Conservation (phyloP, 2,797 vertebrate genomes). For the Alcedo atthis region DNA sequence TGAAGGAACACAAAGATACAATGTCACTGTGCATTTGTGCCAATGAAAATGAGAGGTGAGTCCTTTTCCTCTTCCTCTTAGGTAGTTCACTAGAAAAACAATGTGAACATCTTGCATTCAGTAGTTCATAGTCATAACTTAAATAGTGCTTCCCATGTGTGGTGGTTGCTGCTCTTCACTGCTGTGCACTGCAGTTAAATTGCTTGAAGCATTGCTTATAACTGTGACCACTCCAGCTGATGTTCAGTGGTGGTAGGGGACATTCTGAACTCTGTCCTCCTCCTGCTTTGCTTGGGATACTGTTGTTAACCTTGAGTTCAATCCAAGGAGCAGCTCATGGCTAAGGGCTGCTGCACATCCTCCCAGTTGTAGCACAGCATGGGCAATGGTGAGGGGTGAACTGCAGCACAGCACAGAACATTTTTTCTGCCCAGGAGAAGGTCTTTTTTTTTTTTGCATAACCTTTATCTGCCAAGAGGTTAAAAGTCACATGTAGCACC, state of each 20-base stretch:
- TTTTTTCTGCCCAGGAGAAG: background rate
- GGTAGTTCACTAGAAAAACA: background rate
- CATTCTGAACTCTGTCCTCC: background rate
- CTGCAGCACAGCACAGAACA: background rate
- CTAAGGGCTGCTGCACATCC: background rate
- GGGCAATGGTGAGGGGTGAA: background rate
- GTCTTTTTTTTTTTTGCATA: background rate
- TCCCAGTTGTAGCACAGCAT: fast-evolving
- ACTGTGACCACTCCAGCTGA: background rate
- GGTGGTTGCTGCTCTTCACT: background rate
- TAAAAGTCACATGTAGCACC: background rate
- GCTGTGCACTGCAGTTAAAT: background rate
- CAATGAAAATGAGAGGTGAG: background rate
- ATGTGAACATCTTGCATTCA: background rate
- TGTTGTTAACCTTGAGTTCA: background rate
- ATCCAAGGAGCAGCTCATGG: background rate
- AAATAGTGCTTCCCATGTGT: background rate
- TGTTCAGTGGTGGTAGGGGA: fast-evolving
- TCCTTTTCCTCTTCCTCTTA: fast-evolving
- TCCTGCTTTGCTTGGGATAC: background rate
- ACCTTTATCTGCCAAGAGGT: background rate
- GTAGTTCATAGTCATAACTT: background rate
- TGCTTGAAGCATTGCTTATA: background rate
- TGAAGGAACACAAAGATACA: background rate
- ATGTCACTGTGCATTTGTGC: background rate